phyloP scores from a whole-genome alignment of 2,888 invertebrate species.

The Girardia tigrina region DNA sequence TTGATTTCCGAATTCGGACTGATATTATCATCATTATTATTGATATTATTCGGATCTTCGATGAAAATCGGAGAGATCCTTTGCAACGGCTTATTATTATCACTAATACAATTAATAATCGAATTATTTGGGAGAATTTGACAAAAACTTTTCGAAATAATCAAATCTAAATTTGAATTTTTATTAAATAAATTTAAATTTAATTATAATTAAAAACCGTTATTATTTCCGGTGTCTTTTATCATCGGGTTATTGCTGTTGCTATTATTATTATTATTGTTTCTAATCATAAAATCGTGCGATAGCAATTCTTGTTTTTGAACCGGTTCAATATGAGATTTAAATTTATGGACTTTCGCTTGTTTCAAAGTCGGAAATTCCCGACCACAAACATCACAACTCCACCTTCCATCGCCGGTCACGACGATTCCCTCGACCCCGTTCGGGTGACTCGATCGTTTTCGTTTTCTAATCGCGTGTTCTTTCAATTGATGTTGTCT shows the following conservation, averaged over 20 bases:
- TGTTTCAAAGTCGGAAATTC: conserved; percentile 30
- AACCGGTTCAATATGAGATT: conserved; percentile 30
- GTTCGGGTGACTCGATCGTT: neutral
- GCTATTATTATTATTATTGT: no score
- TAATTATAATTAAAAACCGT: neutral
- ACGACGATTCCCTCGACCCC: neutral
- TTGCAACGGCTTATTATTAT: neutral
- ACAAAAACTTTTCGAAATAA: neutral
- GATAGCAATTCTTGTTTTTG: conserved; percentile 24
- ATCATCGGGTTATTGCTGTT: no score
- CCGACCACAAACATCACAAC: conserved; percentile 30
- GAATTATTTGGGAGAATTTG: neutral
- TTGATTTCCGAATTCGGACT: neutral
- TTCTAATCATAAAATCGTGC: conserved; percentile 6
- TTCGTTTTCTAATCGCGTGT: neutral
- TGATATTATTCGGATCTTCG: no score
- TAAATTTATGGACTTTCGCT: conserved; percentile 32
- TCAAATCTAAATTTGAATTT: neutral
- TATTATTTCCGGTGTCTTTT: neutral
- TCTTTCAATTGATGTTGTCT: conserved; percentile 17
- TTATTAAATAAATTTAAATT: neutral
- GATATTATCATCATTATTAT: neutral
- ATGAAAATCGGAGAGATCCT: neutral
- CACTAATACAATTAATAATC: neutral
- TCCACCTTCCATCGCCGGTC: neutral